Evolutionary conservation across 2,797 vertebrate genomes (phyloP), one percentile per base, ranked within the genome.

Genomic region (Pangasius sanitwongsei): DNA sequence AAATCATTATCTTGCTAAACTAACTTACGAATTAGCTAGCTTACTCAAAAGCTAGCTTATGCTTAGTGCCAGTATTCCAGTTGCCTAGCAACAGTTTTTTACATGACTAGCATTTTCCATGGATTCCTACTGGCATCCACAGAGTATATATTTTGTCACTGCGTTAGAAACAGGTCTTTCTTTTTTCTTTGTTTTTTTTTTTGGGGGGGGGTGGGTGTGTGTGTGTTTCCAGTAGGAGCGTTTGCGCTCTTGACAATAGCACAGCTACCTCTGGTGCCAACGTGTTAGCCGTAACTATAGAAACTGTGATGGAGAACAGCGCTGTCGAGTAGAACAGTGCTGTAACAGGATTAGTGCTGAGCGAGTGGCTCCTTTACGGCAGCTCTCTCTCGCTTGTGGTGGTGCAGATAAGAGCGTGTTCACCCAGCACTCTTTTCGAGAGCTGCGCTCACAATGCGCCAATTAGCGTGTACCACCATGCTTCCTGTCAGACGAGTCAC

Each of bases 251-350:
- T 88, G 90, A 91, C 78, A 89, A 81, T 44, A 90, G 63, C 82
- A 55, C 92, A 90, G 94, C 91, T 93, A 89, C 91, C 92, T 91
- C 89, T 87, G 81, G 93, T 92, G 91, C 87, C 81, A 86, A 93
- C 95, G 95, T 92, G 87, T 77, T 94, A 90, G 78, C 87, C 75
- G 95, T 96, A 94, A 94, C 95, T 95, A 96, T 96, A 89, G 96
- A 90, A 95, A 96, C 94, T 48, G 88, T 85, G 41, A 18, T 53
- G 88, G 90, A 93, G 92, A 94, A 91, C 90, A 90, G 91, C 15
- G 91, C 92, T 94, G 89, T 94, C 91, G 92, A 89, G 92, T 94
- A 93, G 92, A 93, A 91, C 90, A 90, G 91, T 69, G 91, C 91
- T 94, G 89, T 94, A 95, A 95, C 93, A 92, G 95, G 95, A 96